Evolutionary conservation across 2,113 vertebrate genomes (phyloP), one percentile per base, ranked within the genome.

Genomic region (Pelmatolapia mariae): DNA sequence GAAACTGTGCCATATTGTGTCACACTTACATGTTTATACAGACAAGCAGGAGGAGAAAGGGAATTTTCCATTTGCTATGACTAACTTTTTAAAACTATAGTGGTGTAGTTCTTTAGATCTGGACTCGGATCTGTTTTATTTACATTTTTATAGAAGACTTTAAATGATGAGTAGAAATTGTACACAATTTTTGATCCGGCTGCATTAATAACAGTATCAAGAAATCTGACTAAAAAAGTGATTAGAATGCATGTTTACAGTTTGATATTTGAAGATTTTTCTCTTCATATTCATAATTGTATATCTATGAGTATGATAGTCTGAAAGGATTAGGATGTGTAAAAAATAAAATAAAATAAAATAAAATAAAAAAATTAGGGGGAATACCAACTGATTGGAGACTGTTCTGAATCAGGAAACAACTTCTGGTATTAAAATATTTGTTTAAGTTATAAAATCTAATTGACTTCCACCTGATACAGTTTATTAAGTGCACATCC

Each of bases 1-100:
- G 24, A 81, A 54, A 16, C 56, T 10, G 73, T 86, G 54, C 15
- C 22, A 43, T 29, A 5, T 36, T 87, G 33, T 78, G n/a, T 73
- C 66, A 89, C 80, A 26, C 29, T 12, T 19, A 54, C 80, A 33
- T 15, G 85, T 90, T 86, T 59, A 57, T 19, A n/a, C 59, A 36
- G 26, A 36, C 12, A 56, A 57, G 24, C 66, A n/a, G 18, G 13
- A 50, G n/a, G 29, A 61, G 9, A 59, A 56, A 47, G 5, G 15
- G 5, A 68, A 52, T 54, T 80, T 80, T 80, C 8, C 43, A 36
- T 36, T 33, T 31, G 6, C 15, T 36, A 0, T 52, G 50, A 22
- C 33, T 57, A 81, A 57, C 10, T 8, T 78, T 78, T 78, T 50
- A 50, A 3, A 16, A 78, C 24, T 31, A 29, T 12, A 31, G 45